These are phyloP conservation scores for Sebastes dallii DNA, from an alignment of 2,797 vertebrate species.

Conservation along the genomic window DNA sequence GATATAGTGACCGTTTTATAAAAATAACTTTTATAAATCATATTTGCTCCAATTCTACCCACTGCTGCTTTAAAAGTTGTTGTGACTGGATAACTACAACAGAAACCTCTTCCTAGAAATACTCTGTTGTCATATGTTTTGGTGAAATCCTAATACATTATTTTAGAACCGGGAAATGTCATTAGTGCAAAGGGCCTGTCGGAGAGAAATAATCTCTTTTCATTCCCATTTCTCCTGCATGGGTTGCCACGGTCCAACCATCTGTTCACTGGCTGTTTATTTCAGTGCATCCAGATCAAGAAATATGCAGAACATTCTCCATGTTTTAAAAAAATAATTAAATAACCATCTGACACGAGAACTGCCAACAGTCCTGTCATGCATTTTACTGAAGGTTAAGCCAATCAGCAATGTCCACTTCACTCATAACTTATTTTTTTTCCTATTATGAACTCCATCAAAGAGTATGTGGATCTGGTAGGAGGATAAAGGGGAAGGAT, in stretches of 20 bases:
- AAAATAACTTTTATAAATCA: too few relatives aligned
- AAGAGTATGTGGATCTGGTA: constrained; percentile 15
- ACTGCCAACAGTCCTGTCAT: constrained; percentile 12
- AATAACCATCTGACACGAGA: constrained; percentile 3
- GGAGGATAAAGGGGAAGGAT: constrained; percentile 30
- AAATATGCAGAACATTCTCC: constrained; percentile 23
- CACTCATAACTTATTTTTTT: neutral
- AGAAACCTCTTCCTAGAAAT: neutral
- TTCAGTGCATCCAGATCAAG: constrained; percentile 12
- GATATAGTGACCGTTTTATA: too few relatives aligned
- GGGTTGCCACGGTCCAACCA: constrained; percentile 50
- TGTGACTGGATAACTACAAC: neutral
- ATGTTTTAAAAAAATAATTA: constrained; percentile 29
- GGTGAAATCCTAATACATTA: neutral
- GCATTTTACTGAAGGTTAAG: constrained; percentile 20
- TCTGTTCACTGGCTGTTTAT: constrained; percentile 49
- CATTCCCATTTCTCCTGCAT: constrained; percentile 43
- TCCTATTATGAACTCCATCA: neutral
- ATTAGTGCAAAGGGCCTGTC: neutral
- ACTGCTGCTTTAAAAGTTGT: neutral
- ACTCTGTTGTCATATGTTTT: neutral
- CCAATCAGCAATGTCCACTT: constrained; percentile 5
- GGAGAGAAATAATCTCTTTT: constrained; percentile 26
- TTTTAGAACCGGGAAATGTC: constrained; percentile 2
- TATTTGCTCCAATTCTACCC: too few relatives aligned